Evolutionary conservation across 2,113 vertebrate genomes (phyloP), one percentile per base, ranked within the genome.

Genomic region (Melanocharis versteri): DNA sequence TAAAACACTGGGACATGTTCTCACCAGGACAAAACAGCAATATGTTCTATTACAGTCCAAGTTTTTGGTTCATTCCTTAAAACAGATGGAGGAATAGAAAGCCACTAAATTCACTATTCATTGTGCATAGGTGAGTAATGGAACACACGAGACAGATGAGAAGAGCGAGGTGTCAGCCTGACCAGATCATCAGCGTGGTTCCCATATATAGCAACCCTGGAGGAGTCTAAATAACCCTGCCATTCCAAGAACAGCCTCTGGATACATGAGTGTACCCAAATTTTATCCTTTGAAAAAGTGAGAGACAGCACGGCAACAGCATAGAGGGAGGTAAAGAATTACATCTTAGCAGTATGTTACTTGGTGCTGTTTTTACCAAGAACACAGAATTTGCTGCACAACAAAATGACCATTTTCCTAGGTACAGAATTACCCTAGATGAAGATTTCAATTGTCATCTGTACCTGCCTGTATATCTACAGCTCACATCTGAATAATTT

Each of bases 331-430:
- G 20, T 24, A 73, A 87, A 85, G 50, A 79, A 84, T 70, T 66
- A 62, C 22, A 37, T 13, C 17, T 56, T 54, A 39, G 37, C 5
- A 19, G 26, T 75, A 88, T 83, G 24, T 64, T 79, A 28, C 42
- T 65, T 39, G 19, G 10, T 61, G 64, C 6, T 71, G 11, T 64
- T 87, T 89, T 85, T 17, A 58, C 11, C 45, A 65, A 60, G 86
- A 94, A 11, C 60, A 88, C 35, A 82, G 53, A 87, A 60, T 86
- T 83, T 87, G 8, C 35, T 66, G 33, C 27, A 19, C 33, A 85
- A 39, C 35, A 83, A 84, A 95, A 95, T 84, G 70, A 47, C 19
- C 89, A 8, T 95, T 94, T 96, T 80, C 50, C 27, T n/a, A 56
- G 28, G 10, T 60, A 79, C 15, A 73, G 45, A 89, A 89, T 87